Evolutionary conservation across 2,888 invertebrate genomes (phyloP), one percentile per base, ranked within the genome.

Genomic region (Tachina grossa): DNA sequence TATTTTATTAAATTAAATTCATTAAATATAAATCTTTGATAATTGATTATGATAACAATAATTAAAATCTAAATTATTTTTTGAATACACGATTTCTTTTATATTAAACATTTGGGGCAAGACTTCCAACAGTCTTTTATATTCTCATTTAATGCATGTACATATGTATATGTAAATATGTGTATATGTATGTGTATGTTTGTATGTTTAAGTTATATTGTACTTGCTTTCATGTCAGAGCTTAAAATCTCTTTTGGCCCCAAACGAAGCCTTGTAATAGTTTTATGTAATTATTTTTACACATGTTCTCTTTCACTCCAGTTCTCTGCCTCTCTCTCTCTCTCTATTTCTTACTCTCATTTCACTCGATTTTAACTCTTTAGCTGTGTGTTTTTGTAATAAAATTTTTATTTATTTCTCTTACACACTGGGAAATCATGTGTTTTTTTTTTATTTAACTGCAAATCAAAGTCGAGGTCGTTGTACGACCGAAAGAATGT

Each of bases 401-500:
- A 31, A 19, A 53, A 43, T 63, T 13, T 13, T 11, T 65, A 31
- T 63, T n/a, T 51, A 47, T 75, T 77, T 83, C 83, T 83, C 83
- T 83, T 78, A 61, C 72, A 61, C 14, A 47, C 43, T 41, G 75
- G 84, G 59, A 84, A 85, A 82, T 82, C 82, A 85, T 88, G 74
- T 87, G 79, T 80, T 68, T 66, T 31, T 68, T 66, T 31, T 81
- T 75, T 78, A 59, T 82, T 83, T 86, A 89, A 90, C 90, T 90
- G 90, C 91, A 91, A 91, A 91, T 91, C 91, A 91, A 91, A 91
- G 91, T 91, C 91, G 91, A 91, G 91, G 91, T 91, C 91, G 91
- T 91, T 91, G 91, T 91, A 91, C 91, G 90, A 91, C 90, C 89
- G 89, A 91, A 91, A 90, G 90, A 91, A 91, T 91, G 91, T 90